Percentiles rank a stretch among this genome's conserved stretches.
phyloP scores from a whole-genome alignment of 2,888 invertebrate genomes.

The Trichogramma evanescens region DNA sequence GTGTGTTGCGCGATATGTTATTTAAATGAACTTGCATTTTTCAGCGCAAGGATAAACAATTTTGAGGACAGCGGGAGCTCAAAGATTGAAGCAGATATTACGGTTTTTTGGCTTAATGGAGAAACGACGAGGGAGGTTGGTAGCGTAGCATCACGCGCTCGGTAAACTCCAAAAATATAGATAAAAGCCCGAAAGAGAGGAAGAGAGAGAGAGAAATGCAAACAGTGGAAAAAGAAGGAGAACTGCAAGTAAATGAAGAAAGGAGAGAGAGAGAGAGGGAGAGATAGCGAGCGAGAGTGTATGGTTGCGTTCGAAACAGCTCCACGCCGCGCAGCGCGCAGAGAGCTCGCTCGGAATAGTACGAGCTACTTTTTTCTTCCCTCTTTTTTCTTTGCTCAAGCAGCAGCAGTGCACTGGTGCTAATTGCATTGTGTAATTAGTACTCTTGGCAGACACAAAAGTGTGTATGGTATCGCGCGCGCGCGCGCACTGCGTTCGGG shows the following conservation, averaged over 20 bases:
- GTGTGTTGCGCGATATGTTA: too few relatives aligned
- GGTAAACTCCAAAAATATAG: neutral
- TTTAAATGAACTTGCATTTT: too few relatives aligned
- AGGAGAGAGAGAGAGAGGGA: neutral
- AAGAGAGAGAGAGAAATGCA: neutral
- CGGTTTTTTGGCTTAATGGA: too few relatives aligned
- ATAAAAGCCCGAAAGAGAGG: neutral
- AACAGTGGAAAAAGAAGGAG: neutral
- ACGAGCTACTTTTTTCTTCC: neutral
- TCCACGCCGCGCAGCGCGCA: neutral
- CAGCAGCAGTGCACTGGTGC: neutral
- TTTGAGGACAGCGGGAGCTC: too few relatives aligned
- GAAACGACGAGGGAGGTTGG: too few relatives aligned
- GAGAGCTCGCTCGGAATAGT: neutral
- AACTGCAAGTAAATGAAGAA: neutral
- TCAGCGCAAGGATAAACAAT: too few relatives aligned
- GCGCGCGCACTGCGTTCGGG: neutral
- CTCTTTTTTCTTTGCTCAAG: neutral
- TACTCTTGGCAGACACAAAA: constrained; percentile 3
- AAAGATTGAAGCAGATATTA: too few relatives aligned
- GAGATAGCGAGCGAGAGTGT: neutral
- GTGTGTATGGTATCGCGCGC: neutral
- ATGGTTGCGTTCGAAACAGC: constrained; percentile 1
- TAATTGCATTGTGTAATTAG: constrained; percentile 21
- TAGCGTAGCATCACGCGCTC: too few relatives aligned